Conservation (phyloP, 2,797 vertebrate species). For the Anas flavirostris region DNA sequence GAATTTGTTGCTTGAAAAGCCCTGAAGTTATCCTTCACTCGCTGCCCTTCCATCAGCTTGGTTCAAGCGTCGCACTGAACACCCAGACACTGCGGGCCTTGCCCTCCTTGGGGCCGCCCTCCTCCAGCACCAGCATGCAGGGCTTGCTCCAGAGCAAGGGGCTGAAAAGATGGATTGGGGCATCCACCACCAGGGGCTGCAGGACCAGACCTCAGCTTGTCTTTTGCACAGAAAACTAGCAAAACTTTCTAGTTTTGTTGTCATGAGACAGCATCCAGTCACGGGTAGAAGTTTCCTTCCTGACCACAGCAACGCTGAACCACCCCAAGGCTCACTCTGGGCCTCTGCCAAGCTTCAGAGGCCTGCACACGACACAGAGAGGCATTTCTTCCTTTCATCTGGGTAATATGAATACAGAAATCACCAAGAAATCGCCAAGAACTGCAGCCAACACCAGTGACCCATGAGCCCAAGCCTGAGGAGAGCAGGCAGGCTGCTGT, state of each 20-base stretch:
- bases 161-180: not conserved
- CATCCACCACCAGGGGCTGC: not conserved
- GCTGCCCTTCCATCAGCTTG: not conserved
- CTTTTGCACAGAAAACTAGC: not conserved
- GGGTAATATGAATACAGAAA: not conserved
- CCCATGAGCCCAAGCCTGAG: not conserved
- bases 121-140: not conserved
- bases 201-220: not conserved
- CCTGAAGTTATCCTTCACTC: not conserved
- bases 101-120: rapidly evolving
- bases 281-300: not conserved
- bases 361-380: not conserved
- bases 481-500: not conserved
- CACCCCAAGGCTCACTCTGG: not conserved
- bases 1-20: not conserved
- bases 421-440: too few relatives aligned
- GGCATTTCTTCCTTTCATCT: not conserved
- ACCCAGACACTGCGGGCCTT: not conserved
- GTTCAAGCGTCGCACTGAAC: not conserved
- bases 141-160: not conserved
- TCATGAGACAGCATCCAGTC: not conserved
- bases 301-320: not conserved
- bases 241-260: not conserved
- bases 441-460: too few relatives aligned
- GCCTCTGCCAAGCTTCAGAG: not conserved